phyloP scores from a whole-genome alignment of 2,888 invertebrate species.

The Agrilus biguttatus region DNA sequence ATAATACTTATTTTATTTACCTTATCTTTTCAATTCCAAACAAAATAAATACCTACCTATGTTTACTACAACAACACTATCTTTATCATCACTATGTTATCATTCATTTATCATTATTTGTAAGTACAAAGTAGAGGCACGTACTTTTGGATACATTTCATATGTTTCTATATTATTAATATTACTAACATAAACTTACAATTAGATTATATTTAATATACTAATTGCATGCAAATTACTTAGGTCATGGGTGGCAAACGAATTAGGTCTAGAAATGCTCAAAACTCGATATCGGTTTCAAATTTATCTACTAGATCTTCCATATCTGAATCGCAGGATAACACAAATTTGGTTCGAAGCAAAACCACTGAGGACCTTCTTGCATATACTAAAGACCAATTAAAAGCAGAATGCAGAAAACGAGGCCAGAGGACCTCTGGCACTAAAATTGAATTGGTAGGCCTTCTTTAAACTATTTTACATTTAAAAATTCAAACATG shows the following conservation, averaged over 20 bases:
- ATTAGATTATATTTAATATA: constrained; percentile 5
- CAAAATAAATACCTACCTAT: too few species aligned
- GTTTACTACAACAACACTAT: too few species aligned
- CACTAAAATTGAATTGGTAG: constrained; percentile 59
- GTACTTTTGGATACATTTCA: too few species aligned
- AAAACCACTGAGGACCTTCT: constrained; percentile 31
- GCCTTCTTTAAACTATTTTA: constrained; percentile 6
- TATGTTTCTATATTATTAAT: neutral
- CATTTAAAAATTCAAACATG: neutral
- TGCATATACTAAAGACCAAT: constrained; percentile 52
- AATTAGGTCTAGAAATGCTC: constrained; percentile 10
- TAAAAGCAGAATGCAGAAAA: constrained; percentile 52
- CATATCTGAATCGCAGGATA: constrained; percentile 5
- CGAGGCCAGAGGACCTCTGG: constrained; percentile 53
- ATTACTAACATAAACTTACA: neutral
- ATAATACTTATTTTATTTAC: too few species aligned
- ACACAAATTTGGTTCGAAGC: constrained; percentile 7
- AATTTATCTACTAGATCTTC: constrained; percentile 9
- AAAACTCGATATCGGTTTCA: constrained; percentile 10
- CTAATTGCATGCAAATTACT: constrained; percentile 10
- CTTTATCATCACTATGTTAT: neutral
- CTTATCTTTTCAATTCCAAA: too few species aligned
- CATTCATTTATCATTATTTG: neutral
- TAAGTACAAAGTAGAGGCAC: too few species aligned
- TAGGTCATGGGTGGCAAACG: constrained; percentile 11